These are phyloP conservation scores for Danio rerio DNA, from an alignment of 2,113 vertebrate genomes.

Conservation along the genomic window DNA sequence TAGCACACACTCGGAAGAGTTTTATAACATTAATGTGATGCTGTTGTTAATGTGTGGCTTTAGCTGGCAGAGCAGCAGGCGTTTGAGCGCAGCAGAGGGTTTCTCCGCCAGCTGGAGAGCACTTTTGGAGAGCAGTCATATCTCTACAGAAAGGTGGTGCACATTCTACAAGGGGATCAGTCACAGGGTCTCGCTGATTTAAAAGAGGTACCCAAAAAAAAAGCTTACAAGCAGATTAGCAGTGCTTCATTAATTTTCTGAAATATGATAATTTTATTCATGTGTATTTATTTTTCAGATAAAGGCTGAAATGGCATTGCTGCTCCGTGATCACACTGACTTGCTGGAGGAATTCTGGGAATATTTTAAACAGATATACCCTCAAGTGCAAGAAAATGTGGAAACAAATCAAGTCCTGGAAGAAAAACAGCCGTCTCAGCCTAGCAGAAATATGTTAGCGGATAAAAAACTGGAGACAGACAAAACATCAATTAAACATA, in stretches of 20 bases:
- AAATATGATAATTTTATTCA: not conserved
- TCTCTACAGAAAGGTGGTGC: constrained; percentile 87
- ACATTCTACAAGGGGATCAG: constrained; percentile 82
- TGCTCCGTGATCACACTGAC: constrained; percentile 81
- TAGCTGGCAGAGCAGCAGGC: constrained; percentile 91
- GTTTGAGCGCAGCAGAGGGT: constrained; percentile 87
- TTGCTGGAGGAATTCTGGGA: constrained; percentile 85
- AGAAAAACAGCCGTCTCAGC: constrained; percentile 58
- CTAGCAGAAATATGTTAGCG: constrained; percentile 70
- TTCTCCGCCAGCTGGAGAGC: constrained; percentile 84
- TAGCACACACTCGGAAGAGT: not conserved
- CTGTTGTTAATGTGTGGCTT: not conserved
- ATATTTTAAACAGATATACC: constrained; percentile 84
- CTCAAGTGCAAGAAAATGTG: constrained; percentile 65
- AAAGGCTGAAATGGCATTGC: constrained; percentile 84
- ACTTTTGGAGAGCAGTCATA: constrained; percentile 86
- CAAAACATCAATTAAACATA: constrained; percentile 67
- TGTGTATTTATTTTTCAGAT: constrained; percentile 67
- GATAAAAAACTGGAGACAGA: constrained; percentile 79
- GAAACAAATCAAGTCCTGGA: not conserved
- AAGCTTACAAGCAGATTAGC: not conserved
- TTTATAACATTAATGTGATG: not conserved
- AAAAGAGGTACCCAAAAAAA: constrained; percentile 71
- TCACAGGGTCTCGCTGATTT: constrained; percentile 78
- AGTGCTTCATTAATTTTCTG: not conserved